These are phyloP conservation scores for Andricus curvator DNA, from an alignment of 2,888 invertebrate genomes.

Conservation along the genomic window DNA sequence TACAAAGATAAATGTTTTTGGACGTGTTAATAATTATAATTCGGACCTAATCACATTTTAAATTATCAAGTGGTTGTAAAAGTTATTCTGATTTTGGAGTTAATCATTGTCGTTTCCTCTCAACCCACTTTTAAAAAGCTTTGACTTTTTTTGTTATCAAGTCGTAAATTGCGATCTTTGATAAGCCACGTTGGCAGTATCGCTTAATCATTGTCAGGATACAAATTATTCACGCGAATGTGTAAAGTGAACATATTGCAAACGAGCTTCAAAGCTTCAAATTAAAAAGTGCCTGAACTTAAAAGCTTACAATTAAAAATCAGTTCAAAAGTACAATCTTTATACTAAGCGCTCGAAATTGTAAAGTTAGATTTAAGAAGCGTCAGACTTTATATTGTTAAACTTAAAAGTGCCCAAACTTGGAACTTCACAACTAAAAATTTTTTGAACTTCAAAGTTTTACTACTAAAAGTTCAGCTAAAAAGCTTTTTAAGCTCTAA, in stretches of 20 bases:
- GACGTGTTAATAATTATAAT: too few species aligned
- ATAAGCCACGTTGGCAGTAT: not conserved
- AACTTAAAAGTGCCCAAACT: too few species aligned
- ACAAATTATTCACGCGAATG: not conserved
- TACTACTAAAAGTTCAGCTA: too few species aligned
- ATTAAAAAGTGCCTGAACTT: not conserved
- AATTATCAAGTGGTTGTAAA: too few species aligned
- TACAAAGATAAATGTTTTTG: too few species aligned
- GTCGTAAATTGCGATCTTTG: not conserved
- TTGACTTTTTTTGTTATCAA: not conserved
- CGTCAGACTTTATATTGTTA: not conserved
- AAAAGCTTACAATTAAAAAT: too few species aligned
- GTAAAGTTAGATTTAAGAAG: not conserved
- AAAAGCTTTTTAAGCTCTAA: too few species aligned
- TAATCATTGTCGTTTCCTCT: not conserved
- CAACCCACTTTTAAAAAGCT: not conserved
- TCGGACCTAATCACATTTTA: too few species aligned
- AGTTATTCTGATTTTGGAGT: not conserved
- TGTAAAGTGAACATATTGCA: not conserved
- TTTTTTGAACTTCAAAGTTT: too few species aligned
- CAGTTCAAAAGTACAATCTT: too few species aligned
- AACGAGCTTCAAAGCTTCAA: not conserved
- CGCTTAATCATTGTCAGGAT: not conserved
- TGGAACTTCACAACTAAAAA: too few species aligned
- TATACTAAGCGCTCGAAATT: too few species aligned